phyloP scores from a whole-genome alignment of 2,888 invertebrate species.

The Lordiphosa andalusiaca region DNA sequence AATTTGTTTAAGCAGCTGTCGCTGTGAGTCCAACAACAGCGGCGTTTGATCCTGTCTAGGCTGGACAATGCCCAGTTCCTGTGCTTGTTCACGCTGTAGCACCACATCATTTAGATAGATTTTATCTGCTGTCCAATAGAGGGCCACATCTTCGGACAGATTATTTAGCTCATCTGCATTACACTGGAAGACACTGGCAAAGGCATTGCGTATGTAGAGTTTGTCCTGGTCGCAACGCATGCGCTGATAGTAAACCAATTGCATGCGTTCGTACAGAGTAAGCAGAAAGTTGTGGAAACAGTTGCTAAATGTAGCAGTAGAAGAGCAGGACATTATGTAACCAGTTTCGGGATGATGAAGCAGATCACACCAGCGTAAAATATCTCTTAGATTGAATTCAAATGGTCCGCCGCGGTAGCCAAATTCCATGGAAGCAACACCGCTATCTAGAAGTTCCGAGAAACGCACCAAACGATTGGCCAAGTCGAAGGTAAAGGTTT shows the following conservation, averaged over 20 bases:
- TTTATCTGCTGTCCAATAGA: constrained; percentile 83
- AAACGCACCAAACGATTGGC: constrained; percentile 89
- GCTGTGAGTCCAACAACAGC: constrained; percentile 83
- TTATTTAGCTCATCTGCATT: constrained; percentile 73
- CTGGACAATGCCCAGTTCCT: constrained; percentile 57
- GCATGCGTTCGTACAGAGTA: constrained; percentile 81
- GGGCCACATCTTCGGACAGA: constrained; percentile 82
- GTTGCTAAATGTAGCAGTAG: constrained; percentile 29
- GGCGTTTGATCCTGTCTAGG: constrained; percentile 78
- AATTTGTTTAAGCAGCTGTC: constrained; percentile 87
- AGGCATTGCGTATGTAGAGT: constrained; percentile 83
- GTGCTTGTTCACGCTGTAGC: constrained; percentile 79
- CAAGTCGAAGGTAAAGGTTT: constrained; percentile 78
- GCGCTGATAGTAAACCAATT: constrained; percentile 91
- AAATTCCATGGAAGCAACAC: constrained; percentile 86
- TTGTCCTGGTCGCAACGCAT: constrained; percentile 91
- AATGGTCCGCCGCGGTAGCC: constrained; percentile 93
- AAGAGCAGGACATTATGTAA: constrained; percentile 44
- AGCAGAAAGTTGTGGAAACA: constrained; percentile 69
- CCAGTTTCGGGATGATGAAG: constrained; percentile 81
- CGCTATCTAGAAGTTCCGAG: constrained; percentile 85
- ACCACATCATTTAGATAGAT: constrained; percentile 85
- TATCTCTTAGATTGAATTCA: constrained; percentile 98
- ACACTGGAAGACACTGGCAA: constrained; percentile 81
- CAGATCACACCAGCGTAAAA: constrained; percentile 95